Evolutionary conservation across 2,797 vertebrate genomes (phyloP).

Genomic region (Eulemur coronatus): DNA sequence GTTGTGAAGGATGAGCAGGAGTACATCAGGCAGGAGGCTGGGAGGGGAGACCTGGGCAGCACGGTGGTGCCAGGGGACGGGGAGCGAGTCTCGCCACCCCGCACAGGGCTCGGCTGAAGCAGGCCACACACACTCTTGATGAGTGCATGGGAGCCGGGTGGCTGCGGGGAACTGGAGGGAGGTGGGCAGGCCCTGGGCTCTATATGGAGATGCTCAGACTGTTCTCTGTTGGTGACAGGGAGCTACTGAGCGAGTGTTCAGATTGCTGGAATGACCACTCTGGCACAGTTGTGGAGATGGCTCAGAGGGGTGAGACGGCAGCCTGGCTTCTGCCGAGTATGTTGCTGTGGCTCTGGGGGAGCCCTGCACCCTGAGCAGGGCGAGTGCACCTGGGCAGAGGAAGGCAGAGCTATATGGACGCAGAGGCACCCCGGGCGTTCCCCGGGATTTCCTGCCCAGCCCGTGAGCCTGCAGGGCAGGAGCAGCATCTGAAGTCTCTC

Average conservation of each 20-base stretch:
- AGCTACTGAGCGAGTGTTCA: background rate
- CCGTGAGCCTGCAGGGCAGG: background rate
- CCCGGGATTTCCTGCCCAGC: background rate
- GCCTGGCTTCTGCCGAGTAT: background rate
- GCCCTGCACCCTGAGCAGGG: background rate
- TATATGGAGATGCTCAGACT: background rate
- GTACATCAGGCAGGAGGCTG: background rate
- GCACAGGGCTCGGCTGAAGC: background rate
- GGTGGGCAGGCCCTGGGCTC: background rate
- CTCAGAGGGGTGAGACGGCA: background rate
- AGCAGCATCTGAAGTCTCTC: background rate
- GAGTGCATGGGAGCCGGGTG: background rate
- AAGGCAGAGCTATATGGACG: background rate
- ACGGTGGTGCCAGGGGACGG: background rate
- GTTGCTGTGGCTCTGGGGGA: background rate
- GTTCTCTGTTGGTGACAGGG: background rate
- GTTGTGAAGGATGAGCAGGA: background rate
- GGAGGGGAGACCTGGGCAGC: background rate
- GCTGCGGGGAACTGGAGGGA: background rate
- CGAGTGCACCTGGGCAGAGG: background rate
- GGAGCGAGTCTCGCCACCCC: background rate
- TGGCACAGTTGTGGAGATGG: background rate
- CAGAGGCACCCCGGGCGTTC: rapidly evolving
- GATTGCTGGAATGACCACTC: background rate
- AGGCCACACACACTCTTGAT: background rate